Evolutionary conservation across 2,113 vertebrate genomes (phyloP).

Genomic region (Vulpes lagopus): DNA sequence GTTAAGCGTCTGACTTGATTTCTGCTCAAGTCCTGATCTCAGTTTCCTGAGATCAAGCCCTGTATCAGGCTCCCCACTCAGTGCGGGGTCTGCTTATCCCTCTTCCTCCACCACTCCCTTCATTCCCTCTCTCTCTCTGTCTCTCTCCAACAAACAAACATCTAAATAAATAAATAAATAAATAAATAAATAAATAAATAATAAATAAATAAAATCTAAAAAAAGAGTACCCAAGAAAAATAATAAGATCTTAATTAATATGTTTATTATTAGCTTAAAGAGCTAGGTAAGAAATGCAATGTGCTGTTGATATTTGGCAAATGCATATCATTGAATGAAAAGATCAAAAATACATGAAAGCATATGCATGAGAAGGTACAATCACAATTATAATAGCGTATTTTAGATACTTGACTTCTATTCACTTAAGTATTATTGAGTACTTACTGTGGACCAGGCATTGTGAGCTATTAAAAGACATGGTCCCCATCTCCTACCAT

Average conservation of each 20-base stretch:
- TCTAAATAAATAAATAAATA: too few relatives aligned
- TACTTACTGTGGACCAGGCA: background rate
- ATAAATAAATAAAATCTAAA: background rate
- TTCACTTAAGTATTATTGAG: background rate
- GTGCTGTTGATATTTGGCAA: background rate
- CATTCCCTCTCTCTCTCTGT: background rate
- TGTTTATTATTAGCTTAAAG: background rate
- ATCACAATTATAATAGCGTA: background rate
- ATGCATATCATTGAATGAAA: background rate
- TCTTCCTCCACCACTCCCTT: background rate
- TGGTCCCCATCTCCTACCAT: too few relatives aligned
- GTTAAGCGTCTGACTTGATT: background rate
- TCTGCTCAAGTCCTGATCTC: background rate
- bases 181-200: background rate
- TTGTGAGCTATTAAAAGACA: background rate
- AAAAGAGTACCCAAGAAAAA: background rate
- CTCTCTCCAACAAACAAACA: too few relatives aligned
- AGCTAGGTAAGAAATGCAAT: background rate
- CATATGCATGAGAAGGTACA: background rate
- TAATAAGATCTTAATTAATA: background rate
- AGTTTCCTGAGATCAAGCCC: background rate
- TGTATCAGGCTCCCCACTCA: background rate
- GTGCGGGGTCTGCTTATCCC: background rate
- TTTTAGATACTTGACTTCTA: background rate
- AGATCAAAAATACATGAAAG: background rate